Evolutionary conservation across 2,888 invertebrate species (phyloP).

Genomic region (Dasypolia templi): DNA sequence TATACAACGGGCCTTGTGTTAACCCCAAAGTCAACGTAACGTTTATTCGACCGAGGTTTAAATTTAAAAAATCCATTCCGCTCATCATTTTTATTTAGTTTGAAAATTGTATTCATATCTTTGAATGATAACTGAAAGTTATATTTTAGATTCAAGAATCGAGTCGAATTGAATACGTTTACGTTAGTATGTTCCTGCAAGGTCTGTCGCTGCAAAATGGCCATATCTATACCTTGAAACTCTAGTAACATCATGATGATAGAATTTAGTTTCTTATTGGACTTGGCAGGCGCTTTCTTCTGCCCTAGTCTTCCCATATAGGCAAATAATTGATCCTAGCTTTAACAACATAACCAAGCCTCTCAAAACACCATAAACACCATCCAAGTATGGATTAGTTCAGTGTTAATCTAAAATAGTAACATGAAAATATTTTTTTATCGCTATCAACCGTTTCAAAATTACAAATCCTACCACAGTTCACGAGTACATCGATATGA

Average conservation of each 20-base stretch:
- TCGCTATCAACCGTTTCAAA: constrained; percentile 14
- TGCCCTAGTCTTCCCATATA: background rate
- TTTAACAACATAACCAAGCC: no score
- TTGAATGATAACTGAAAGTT: background rate
- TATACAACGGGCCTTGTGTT: background rate
- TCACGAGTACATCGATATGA: constrained; percentile 35
- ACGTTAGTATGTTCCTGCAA: background rate
- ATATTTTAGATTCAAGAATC: background rate
- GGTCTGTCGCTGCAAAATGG: background rate
- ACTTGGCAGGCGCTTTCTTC: no score
- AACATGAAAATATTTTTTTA: background rate
- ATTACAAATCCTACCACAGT: constrained; percentile 31
- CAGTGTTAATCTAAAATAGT: background rate
- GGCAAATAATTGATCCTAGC: background rate
- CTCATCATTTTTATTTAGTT: no score
- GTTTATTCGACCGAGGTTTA: background rate
- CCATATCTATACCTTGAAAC: background rate
- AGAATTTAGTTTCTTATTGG: background rate
- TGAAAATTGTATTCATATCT: background rate
- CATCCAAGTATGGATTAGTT: background rate
- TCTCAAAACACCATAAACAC: background rate
- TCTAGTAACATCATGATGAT: background rate
- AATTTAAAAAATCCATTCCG: background rate
- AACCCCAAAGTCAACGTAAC: no score
- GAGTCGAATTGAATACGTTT: background rate